A percentile compares a stretch with the other conserved stretches of the same genome.
Conservation (phyloP, 2,888 invertebrate genomes). For the Drosophila anomelani region DNA sequence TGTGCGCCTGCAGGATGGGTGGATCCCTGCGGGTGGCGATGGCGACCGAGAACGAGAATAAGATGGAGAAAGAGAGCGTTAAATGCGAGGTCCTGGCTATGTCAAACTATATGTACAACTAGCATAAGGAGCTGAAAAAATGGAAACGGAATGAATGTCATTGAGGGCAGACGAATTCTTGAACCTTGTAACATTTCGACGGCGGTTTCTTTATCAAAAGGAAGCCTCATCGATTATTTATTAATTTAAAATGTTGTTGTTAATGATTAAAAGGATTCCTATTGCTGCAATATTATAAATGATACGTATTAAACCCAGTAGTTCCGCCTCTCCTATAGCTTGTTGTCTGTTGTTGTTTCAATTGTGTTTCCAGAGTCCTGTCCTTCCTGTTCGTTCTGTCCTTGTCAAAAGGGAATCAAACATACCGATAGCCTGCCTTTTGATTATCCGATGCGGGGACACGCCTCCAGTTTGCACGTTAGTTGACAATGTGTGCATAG, state of each 20-base stretch:
- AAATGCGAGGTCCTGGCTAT: conserved; percentile 13
- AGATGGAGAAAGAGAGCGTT: conserved; percentile 26
- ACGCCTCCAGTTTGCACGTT: conserved; percentile 64
- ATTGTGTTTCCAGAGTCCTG: neutral
- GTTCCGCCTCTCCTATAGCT: neutral
- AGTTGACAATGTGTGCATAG: conserved; percentile 52
- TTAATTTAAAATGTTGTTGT: neutral
- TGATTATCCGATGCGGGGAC: conserved; percentile 30
- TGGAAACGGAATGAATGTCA: neutral
- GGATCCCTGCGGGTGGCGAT: conserved; percentile 89
- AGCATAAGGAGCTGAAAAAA: neutral
- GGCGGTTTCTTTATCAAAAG: neutral
- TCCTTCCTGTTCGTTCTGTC: neutral
- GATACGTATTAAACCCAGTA: neutral
- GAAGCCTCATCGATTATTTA: neutral
- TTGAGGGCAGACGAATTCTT: neutral
- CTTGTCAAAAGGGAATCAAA: neutral
- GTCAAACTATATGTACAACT: conserved; percentile 5
- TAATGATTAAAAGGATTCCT: no score
- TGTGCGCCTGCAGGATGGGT: conserved; percentile 90
- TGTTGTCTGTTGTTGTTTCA: neutral
- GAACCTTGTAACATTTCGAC: neutral
- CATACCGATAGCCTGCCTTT: conserved; percentile 20
- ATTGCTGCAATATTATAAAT: no score
- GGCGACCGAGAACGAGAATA: conserved; percentile 36